These are phyloP conservation scores for Xiphydria camelus DNA, from an alignment of 2,888 invertebrate genomes.

Conservation along the genomic window DNA sequence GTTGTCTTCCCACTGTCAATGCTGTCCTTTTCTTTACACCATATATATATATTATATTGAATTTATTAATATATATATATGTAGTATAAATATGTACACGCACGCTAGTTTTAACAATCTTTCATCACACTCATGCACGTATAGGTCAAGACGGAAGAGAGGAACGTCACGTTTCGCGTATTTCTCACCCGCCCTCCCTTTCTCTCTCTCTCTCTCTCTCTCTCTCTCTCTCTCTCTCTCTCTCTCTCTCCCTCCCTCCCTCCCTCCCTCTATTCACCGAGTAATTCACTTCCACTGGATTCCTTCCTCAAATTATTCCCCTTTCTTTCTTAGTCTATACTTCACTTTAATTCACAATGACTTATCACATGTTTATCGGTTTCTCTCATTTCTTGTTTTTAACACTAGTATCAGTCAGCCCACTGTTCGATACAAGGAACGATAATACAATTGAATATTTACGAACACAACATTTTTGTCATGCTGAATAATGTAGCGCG, in stretches of 20 bases:
- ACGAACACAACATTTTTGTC: slow-evolving; percentile 51
- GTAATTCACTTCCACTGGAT: slow-evolving; percentile 23
- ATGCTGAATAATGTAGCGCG: slow-evolving; percentile 37
- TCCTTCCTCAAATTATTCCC: slow-evolving; percentile 6
- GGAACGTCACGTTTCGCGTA: slow-evolving; percentile 46
- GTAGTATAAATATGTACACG: slow-evolving; percentile 55
- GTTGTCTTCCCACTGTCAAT: slow-evolving; percentile 41
- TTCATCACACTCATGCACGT: slow-evolving; percentile 42
- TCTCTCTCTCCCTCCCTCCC: background rate
- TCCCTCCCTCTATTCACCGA: background rate
- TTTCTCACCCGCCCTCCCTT: slow-evolving; percentile 24
- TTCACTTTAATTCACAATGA: slow-evolving; percentile 52
- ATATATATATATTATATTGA: slow-evolving; percentile 47
- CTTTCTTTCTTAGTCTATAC: slow-evolving; percentile 32
- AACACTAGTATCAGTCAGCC: slow-evolving; percentile 45
- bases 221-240: background rate
- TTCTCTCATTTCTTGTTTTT: slow-evolving; percentile 14
- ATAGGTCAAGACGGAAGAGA: slow-evolving; percentile 40
- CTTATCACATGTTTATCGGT: slow-evolving; percentile 55
- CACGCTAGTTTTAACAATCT: slow-evolving; percentile 52
- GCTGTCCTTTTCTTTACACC: slow-evolving; percentile 44
- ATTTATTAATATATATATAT: slow-evolving; percentile 42
- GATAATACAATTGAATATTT: slow-evolving; percentile 57
- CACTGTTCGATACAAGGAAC: slow-evolving; percentile 56
- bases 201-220: slow-evolving; percentile 18